Percentiles rank a stretch among this genome's conserved stretches.
Evolutionary conservation across 2,797 vertebrate genomes (phyloP).

Genomic region (Sebastes miniatus): DNA sequence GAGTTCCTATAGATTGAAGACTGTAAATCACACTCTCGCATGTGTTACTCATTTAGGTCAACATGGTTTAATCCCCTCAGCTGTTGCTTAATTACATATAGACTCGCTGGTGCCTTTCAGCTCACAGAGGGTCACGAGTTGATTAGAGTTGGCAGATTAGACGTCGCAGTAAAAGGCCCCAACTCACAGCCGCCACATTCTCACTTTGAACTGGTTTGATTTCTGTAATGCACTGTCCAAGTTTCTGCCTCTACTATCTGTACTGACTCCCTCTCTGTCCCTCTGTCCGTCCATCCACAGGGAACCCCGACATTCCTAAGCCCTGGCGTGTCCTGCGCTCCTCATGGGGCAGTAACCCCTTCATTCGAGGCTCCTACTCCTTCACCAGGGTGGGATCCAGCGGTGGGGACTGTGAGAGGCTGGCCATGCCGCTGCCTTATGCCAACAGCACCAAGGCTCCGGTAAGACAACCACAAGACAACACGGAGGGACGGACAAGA

Average conservation of each 20-base stretch:
- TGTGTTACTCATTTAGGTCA: constrained; percentile 59
- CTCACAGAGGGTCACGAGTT: constrained; percentile 28
- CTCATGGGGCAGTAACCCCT: constrained; percentile 95
- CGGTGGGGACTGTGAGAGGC: constrained; percentile 92
- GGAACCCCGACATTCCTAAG: constrained; percentile 98
- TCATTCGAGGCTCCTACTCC: constrained; percentile 96
- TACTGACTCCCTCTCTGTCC: not conserved
- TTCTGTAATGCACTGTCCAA: not conserved
- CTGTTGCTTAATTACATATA: constrained; percentile 64
- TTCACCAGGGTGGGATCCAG: constrained; percentile 98
- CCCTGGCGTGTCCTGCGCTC: constrained; percentile 95
- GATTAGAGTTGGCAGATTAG: constrained; percentile 54
- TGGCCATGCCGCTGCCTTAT: constrained; percentile 95
- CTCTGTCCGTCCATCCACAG: constrained; percentile 67
- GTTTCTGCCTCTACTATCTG: not conserved
- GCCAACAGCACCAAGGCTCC: constrained; percentile 94
- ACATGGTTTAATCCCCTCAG: constrained; percentile 63
- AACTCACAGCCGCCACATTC: not conserved
- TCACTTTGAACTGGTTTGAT: not conserved
- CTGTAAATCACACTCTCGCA: constrained; percentile 13
- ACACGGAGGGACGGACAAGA: not conserved
- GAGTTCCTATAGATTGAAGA: constrained; percentile 35
- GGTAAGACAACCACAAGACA: constrained; percentile 75
- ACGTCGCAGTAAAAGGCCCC: constrained; percentile 6
- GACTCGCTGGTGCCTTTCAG: constrained; percentile 39